Evolutionary conservation across 2,888 invertebrate genomes (phyloP).

Genomic region (Drosophila nigritarsus): DNA sequence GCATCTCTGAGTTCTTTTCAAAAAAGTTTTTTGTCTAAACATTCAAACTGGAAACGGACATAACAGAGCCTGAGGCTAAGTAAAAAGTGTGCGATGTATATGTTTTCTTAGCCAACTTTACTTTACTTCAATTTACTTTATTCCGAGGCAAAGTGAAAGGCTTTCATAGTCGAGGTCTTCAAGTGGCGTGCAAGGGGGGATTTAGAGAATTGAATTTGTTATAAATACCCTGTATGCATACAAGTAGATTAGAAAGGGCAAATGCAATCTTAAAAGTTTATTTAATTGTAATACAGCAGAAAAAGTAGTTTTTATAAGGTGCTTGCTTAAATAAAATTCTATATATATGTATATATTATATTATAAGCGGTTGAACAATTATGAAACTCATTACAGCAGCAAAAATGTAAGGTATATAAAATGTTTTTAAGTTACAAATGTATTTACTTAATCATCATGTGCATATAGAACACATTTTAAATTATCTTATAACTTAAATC

Average conservation of each 20-base stretch:
- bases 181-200: background rate
- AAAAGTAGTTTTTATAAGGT: background rate
- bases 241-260: background rate
- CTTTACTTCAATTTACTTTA: slow-evolving; percentile 36
- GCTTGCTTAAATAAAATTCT: background rate
- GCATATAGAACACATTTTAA: background rate
- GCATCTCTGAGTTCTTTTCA: slow-evolving; percentile 28
- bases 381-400: background rate
- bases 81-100: slow-evolving; percentile 24
- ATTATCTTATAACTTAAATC: background rate
- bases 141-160: slow-evolving; percentile 33
- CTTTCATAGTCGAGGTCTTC: slow-evolving; percentile 39
- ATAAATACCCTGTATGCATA: slow-evolving; percentile 15
- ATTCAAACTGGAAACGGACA: slow-evolving; percentile 47
- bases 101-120: slow-evolving; percentile 50
- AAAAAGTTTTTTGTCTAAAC: slow-evolving; percentile 59
- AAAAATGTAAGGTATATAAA: background rate
- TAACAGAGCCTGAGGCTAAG: slow-evolving; percentile 33
- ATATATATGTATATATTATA: background rate
- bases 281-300: background rate
- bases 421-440: background rate
- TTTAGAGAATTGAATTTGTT: slow-evolving; percentile 57
- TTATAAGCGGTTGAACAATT: background rate
- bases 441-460: background rate
- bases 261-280: background rate